Percentiles rank a stretch among this genome's conserved stretches.
These are phyloP conservation scores for Arion vulgaris DNA, from an alignment of 1,140 invertebrate species.

Conservation along the genomic window DNA sequence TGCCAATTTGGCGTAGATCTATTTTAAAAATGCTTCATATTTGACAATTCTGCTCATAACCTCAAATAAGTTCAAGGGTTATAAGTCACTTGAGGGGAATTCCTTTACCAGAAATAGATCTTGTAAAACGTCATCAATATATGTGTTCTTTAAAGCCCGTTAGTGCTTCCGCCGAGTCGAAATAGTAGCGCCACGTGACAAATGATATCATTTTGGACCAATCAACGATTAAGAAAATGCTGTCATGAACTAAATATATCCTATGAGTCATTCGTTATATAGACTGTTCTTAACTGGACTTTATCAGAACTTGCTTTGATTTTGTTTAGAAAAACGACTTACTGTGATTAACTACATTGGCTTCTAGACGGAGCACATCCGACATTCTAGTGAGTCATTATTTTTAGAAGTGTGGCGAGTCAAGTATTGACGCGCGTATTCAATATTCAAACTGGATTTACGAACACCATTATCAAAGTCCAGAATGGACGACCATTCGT, in stretches of 20 bases:
- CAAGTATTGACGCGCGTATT: conserved; percentile 26
- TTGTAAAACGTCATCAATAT: conserved; percentile 13
- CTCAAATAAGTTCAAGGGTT: not conserved
- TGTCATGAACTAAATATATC: conserved; percentile 74
- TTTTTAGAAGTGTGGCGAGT: conserved; percentile 27
- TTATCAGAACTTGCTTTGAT: conserved; percentile 17
- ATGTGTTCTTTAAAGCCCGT: conserved; percentile 4
- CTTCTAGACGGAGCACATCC: conserved; percentile 22
- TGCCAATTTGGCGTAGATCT: too few species aligned
- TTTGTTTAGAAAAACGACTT: not conserved
- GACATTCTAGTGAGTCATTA: conserved; percentile 33
- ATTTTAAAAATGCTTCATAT: too few species aligned
- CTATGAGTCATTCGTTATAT: conserved; percentile 64
- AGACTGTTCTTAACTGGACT: conserved; percentile 13
- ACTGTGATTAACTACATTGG: conserved; percentile 39
- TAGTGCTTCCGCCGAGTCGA: conserved; percentile 6
- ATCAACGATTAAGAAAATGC: conserved; percentile 69
- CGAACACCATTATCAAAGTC: conserved; percentile 44
- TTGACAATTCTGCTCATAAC: not conserved
- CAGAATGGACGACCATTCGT: conserved; percentile 76
- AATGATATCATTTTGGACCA: conserved; percentile 73
- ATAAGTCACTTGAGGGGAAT: not conserved
- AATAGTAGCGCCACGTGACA: conserved; percentile 48
- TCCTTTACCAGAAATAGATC: conserved; percentile 21
- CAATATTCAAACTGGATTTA: conserved; percentile 47